Evolutionary conservation across 2,797 vertebrate species (phyloP).

Genomic region (Oreonectes daqikongensis): DNA sequence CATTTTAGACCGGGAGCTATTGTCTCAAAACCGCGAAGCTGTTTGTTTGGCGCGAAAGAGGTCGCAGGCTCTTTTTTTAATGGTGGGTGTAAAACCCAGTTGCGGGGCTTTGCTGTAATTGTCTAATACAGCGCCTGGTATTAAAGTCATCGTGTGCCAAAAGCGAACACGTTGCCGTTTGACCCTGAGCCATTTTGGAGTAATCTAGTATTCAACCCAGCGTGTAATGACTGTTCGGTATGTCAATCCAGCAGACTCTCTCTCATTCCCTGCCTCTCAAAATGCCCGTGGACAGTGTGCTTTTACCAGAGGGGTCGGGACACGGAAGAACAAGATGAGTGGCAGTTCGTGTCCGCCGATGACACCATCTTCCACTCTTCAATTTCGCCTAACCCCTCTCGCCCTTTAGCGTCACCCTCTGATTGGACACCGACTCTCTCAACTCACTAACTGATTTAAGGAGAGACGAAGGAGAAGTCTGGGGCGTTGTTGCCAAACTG

Average conservation of each 20-base stretch:
- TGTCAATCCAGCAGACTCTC: conserved; percentile 98
- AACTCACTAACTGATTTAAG: conserved; percentile 22
- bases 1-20: conserved; percentile 65
- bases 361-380: conserved; percentile 42
- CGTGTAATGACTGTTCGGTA: conserved; percentile 99
- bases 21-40: conserved; percentile 69
- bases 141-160: conserved; percentile 99
- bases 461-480: conserved; percentile 46
- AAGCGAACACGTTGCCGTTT: conserved; percentile 98
- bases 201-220: conserved; percentile 99
- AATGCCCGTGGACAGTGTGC: conserved; percentile 41
- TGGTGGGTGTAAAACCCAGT: conserved; percentile 73
- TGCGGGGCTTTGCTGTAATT: conserved; percentile 94
- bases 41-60: conserved; percentile 65
- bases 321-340: conserved; percentile 49
- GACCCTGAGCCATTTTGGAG: conserved; percentile 99
- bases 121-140: conserved; percentile 99
- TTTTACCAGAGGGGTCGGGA: conserved; percentile 33
- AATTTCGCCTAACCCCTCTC: conserved; percentile 41
- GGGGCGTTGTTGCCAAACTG: conserved; percentile 74
- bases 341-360: conserved; percentile 52
- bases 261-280: conserved; percentile 18
- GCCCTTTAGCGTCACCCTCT: conserved; percentile 15
- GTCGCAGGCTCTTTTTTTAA: conserved; percentile 50
- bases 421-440: conserved; percentile 17